Percentiles rank a stretch among this genome's conserved stretches.
These are phyloP conservation scores for Drosophila sturtevanti DNA, from an alignment of 1,140 invertebrate genomes.

Conservation along the genomic window DNA sequence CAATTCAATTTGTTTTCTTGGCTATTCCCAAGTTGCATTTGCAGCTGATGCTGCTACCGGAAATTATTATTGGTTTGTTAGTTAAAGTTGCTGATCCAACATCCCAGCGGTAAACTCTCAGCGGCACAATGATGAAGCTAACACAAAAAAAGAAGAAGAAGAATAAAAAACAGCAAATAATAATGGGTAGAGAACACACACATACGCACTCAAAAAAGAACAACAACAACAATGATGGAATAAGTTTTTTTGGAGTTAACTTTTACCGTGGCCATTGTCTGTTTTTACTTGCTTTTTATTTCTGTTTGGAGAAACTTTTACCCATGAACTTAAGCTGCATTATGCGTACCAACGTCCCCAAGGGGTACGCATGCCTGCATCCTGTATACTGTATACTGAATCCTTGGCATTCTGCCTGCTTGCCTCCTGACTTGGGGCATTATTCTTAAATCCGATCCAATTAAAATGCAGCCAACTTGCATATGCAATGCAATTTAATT, in stretches of 20 bases:
- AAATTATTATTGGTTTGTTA: slow-evolving; percentile 78
- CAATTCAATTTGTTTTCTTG: slow-evolving; percentile 77
- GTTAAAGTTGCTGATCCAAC: slow-evolving; percentile 56
- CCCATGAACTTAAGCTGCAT: slow-evolving; percentile 47
- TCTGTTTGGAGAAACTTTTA: background rate
- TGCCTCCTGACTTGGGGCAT: slow-evolving; percentile 65
- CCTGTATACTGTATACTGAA: slow-evolving; percentile 25
- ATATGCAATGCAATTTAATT: slow-evolving; percentile 80
- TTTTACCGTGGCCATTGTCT: slow-evolving; percentile 63
- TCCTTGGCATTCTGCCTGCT: background rate
- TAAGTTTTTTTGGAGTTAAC: slow-evolving; percentile 48
- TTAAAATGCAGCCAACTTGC: slow-evolving; percentile 77
- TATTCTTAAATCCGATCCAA: slow-evolving; percentile 81
- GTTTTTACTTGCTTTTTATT: slow-evolving; percentile 5
- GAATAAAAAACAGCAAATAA: background rate
- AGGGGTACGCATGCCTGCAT: slow-evolving; percentile 19
- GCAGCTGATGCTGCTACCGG: slow-evolving; percentile 53
- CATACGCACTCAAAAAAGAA: no score
- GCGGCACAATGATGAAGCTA: slow-evolving; percentile 64
- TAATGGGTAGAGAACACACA: no score
- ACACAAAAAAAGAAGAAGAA: background rate
- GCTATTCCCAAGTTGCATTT: slow-evolving; percentile 68
- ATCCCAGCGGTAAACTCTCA: slow-evolving; percentile 73
- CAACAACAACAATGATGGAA: slow-evolving; percentile 38
- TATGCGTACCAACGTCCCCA: slow-evolving; percentile 49